Evolutionary conservation across 2,888 invertebrate genomes (phyloP), one percentile per base, ranked within the genome.

Genomic region (Hydriomena furcata): DNA sequence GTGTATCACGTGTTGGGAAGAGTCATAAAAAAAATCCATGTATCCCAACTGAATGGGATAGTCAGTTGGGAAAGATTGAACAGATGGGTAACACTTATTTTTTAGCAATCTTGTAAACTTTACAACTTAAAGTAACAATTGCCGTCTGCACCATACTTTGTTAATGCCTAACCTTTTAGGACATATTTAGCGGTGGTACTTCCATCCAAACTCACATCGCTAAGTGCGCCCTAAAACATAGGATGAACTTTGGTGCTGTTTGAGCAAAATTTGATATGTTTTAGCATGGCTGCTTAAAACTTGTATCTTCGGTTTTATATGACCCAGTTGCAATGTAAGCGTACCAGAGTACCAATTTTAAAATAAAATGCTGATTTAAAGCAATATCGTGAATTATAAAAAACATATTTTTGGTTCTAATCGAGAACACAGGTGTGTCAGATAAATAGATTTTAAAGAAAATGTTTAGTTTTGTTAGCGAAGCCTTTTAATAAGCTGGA

Each of bases 401-500:
- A 2, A 17, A 3, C 24, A 44, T 42, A 8, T 32, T 52, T 44
- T 41, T 52, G 12, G 37, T 41, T 38, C 12, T 37, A 48, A 54
- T 49, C 37, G 11, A 45, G 44, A 49, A 49, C 30, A 37, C 36
- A 5, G 20, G 27, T 38, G 47, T 45, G 25, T 45, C 32, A 25
- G 25, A 27, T 41, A 44, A 35, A 41, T 38, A 32, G 31, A 46
- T 37, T 27, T 1, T 42, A 45, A 51, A 40, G 36, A 42, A 23
- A 52, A 34, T 21, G 47, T 46, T 56, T 56, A 55, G 52, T 54
- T 56, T 50, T 48, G 30, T 41, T 61, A 52, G 43, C 11, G 10
- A 46, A 35, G 41, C 32, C 32, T 48, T 50, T 51, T 49, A 44
- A 36, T 55, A 49, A 46, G 43, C 44, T 52, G 32, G 50, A 46